Conservation (phyloP, 1,140 invertebrate genomes). For the Atopsyche davidsoni region DNA sequence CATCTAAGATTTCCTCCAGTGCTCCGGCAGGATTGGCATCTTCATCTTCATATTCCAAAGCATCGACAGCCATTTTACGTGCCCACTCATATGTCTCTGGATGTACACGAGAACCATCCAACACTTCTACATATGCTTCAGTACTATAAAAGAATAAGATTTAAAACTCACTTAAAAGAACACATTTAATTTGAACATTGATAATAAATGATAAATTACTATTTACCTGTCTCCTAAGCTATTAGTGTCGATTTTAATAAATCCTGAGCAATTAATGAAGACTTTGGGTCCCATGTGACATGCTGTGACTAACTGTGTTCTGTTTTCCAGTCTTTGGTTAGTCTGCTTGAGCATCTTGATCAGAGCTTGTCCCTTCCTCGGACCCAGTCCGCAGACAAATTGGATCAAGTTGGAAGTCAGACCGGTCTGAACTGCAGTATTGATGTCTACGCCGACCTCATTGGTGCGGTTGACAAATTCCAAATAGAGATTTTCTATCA, state of each 20-base stretch:
- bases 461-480: conserved; percentile 94
- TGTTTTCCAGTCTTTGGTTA: conserved; percentile 88
- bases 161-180: conserved; percentile 13
- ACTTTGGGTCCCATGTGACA: conserved; percentile 98
- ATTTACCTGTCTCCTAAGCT: conserved; percentile 72
- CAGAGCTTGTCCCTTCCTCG: conserved; percentile 86
- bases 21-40: conserved; percentile 94
- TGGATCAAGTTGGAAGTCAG: conserved; percentile 90
- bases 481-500: conserved; percentile 76
- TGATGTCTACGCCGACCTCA: conserved; percentile 98
- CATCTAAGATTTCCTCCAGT: conserved; percentile 93
- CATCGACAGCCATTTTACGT: conserved; percentile 99
- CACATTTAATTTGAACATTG: background rate
- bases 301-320: conserved; percentile 89
- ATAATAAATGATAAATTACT: conserved; percentile 30
- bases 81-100: conserved; percentile 99
- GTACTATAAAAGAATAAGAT: conserved; percentile 50
- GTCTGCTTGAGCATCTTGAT: conserved; percentile 89
- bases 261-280: conserved; percentile 98
- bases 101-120: conserved; percentile 97
- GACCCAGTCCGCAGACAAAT: conserved; percentile 96
- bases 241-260: conserved; percentile 97
- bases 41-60: conserved; percentile 95
- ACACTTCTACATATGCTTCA: conserved; percentile 90
- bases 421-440: conserved; percentile 80